Conservation (phyloP, 2,888 invertebrate genomes). For the Drosophila borealis region DNA sequence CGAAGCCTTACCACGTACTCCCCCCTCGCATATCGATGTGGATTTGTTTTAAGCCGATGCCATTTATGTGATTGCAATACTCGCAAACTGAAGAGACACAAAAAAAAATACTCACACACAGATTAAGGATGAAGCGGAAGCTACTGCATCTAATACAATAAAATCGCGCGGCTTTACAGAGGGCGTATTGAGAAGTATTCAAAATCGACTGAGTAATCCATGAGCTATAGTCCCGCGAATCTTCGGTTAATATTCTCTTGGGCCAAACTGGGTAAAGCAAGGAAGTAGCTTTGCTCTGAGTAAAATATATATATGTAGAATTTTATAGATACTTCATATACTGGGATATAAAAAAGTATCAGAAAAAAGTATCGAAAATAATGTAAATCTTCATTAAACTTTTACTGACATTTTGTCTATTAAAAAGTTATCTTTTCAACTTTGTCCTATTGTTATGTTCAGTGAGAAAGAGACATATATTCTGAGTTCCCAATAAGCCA, state of each 20-base stretch:
- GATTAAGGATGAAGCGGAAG: background rate
- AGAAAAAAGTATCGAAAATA: too few species aligned
- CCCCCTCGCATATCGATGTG: conserved; percentile 33
- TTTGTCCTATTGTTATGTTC: too few species aligned
- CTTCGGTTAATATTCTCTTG: background rate
- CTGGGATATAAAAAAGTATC: too few species aligned
- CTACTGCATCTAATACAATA: conserved; percentile 39
- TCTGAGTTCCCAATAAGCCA: too few species aligned
- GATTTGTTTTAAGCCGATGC: conserved; percentile 50
- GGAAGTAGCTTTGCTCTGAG: too few species aligned
- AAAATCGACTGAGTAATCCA: conserved; percentile 3
- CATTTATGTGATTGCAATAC: conserved; percentile 69
- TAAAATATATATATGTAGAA: too few species aligned
- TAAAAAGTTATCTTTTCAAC: too few species aligned
- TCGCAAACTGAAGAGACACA: conserved; percentile 22
- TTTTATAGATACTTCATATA: too few species aligned
- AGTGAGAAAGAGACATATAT: too few species aligned
- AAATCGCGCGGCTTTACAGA: conserved; percentile 9
- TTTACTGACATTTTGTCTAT: too few species aligned
- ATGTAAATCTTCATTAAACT: too few species aligned
- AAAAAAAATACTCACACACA: conserved; percentile 5
- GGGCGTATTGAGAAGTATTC: conserved; percentile 18
- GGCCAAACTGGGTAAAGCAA: background rate
- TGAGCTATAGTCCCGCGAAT: background rate
- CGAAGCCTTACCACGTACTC: background rate